Percentiles rank a stretch among this genome's conserved stretches.
These are phyloP conservation scores for Melieria omissa DNA, from an alignment of 2,888 invertebrate genomes.

Conservation along the genomic window DNA sequence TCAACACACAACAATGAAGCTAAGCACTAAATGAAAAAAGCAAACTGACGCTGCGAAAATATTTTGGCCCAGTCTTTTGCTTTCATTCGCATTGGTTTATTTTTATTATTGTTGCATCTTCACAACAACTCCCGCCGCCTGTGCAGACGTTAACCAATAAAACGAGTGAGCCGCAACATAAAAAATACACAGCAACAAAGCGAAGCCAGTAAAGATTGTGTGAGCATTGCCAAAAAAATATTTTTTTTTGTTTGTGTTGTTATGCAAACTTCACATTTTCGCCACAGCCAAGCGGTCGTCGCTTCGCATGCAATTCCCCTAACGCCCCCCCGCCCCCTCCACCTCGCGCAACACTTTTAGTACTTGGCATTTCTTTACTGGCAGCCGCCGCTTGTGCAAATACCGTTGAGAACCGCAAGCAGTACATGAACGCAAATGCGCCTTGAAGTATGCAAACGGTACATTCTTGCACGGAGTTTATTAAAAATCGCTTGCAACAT, in stretches of 20 bases:
- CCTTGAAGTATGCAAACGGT: slow-evolving; percentile 34
- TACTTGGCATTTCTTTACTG: background rate
- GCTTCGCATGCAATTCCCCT: slow-evolving; percentile 9
- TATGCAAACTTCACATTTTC: too few species aligned
- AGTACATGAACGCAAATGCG: slow-evolving; percentile 36
- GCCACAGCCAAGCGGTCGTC: background rate
- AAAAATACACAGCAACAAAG: slow-evolving; percentile 3
- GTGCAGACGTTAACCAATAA: slow-evolving; percentile 12
- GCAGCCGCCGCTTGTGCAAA: slow-evolving; percentile 11
- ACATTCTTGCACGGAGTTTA: slow-evolving; percentile 34
- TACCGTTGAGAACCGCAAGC: slow-evolving; percentile 26
- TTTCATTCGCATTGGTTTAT: slow-evolving; percentile 12
- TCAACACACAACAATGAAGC: background rate
- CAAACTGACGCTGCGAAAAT: slow-evolving; percentile 15
- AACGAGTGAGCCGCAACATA: background rate
- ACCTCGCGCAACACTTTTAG: background rate
- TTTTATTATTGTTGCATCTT: slow-evolving; percentile 13
- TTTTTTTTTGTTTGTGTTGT: background rate
- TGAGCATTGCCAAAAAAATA: background rate
- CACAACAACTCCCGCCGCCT: slow-evolving; percentile 16
- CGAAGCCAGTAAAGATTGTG: slow-evolving; percentile 9
- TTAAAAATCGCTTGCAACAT: slow-evolving; percentile 39
- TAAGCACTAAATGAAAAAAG: slow-evolving; percentile 10
- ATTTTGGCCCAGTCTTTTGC: slow-evolving; percentile 3
- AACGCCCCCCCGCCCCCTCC: background rate